Base-by-base conservation (phyloP, 2,113 vertebrate genomes). In the Dromas ardeola region DNA sequence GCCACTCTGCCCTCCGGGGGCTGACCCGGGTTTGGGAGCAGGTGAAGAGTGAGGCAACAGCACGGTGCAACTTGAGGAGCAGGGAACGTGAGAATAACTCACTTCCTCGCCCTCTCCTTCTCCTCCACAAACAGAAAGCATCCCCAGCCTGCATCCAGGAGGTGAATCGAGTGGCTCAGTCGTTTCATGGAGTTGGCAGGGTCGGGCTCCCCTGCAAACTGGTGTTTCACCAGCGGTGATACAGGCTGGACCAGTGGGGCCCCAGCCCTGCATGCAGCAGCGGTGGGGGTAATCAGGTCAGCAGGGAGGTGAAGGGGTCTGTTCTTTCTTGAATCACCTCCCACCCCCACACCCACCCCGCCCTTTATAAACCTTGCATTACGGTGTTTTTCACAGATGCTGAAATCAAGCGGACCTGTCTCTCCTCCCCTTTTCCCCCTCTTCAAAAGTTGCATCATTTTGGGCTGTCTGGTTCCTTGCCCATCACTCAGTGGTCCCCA, bases 311-410 rank as follows among this genome's bases (percentile, higher is more conserved):
- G 50, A 67, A 66, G 6, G 18, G 4, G 4, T 29, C 43, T 42
- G 4, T 29, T 53, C 15, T n/a, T n/a, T n/a, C 12, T 67, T 6
- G 0, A 56, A 40, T 56, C 29, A 47, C 10, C 14, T 21, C 9
- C 27, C 38, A 42, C 7, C 0, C 0, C 18, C 10, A 7, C 16
- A 0, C 5, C 4, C 14, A 8, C 15, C 16, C 0, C 4, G 3
- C 10, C 12, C 32, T 63, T 34, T 38, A 34, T 55, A 62, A 69
- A 59, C 25, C 4, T 63, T 59, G 5, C 23, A n/a, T 55, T 59
- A 19, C 6, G 9, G 3, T 19, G 30, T 58, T 89, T 78, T 81
- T 45, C n/a, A 67, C 14, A 43, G 17, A 32, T 53, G 10, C 25
- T 85, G 73, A 84, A 70, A 67, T 47, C 11, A 50, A 69, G 49